A percentile compares a stretch with the other conserved stretches of the same genome.
Evolutionary conservation across 2,113 vertebrate species (phyloP).

Genomic region (Anguilla rostrata): DNA sequence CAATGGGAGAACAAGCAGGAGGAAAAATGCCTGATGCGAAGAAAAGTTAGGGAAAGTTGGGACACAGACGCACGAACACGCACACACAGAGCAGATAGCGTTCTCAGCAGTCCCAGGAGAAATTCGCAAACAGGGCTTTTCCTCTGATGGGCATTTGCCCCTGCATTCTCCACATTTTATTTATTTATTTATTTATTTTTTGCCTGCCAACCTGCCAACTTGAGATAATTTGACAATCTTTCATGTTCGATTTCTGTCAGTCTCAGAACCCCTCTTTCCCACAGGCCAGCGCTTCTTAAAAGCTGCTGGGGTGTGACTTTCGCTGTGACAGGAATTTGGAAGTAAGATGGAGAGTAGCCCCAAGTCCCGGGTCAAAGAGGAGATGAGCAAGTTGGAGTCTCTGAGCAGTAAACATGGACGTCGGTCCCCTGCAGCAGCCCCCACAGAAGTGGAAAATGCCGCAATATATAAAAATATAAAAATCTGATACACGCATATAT

Average conservation of each 20-base stretch:
- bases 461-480: no score
- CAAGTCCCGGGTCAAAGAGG: neutral
- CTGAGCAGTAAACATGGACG: neutral
- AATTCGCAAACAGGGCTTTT: neutral
- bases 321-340: neutral
- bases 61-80: neutral
- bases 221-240: slow-evolving; percentile 56
- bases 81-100: neutral
- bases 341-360: neutral
- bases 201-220: slow-evolving; percentile 22
- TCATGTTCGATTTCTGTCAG: slow-evolving; percentile 57
- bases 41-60: neutral
- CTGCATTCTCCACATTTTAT: no score
- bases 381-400: neutral
- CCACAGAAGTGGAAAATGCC: neutral
- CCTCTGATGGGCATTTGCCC: slow-evolving; percentile 4
- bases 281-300: slow-evolving; percentile 38
- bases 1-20: no score
- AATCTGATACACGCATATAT: no score
- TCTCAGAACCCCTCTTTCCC: slow-evolving; percentile 46
- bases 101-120: neutral
- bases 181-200: neutral
- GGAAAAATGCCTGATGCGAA: no score
- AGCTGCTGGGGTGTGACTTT: slow-evolving; percentile 45
- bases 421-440: neutral